A percentile compares a stretch with the other conserved stretches of the same genome.
These are phyloP conservation scores for Mastomys coucha DNA, from an alignment of 2,113 vertebrate genomes.

Conservation along the genomic window DNA sequence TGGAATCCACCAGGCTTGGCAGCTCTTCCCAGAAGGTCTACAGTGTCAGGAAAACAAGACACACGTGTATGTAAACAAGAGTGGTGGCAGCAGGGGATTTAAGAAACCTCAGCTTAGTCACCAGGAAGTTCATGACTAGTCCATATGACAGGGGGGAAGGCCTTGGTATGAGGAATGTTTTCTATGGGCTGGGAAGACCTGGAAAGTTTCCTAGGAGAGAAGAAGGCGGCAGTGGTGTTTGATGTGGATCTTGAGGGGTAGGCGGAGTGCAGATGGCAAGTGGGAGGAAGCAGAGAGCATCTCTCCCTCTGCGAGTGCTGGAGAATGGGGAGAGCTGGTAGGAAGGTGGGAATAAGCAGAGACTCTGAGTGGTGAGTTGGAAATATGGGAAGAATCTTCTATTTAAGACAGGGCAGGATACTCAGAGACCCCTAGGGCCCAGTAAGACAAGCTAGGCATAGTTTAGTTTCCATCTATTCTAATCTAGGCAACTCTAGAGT, in stretches of 20 bases:
- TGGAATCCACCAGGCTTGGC: neutral
- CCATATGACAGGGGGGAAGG: neutral
- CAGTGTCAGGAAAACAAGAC: neutral
- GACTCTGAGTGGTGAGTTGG: neutral
- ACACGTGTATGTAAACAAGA: neutral
- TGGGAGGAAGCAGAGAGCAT: neutral
- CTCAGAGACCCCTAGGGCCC: neutral
- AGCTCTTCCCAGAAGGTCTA: conserved; percentile 11
- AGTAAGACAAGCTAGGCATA: neutral
- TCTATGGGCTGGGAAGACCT: neutral
- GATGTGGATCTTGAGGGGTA: conserved; percentile 9
- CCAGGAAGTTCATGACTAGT: conserved; percentile 59
- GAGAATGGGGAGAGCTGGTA: neutral
- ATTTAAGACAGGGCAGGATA: neutral
- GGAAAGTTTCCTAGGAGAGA: conserved; percentile 38
- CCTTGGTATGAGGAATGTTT: neutral
- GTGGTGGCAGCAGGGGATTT: conserved; percentile 5
- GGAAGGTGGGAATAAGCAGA: conserved; percentile 2
- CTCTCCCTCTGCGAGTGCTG: neutral
- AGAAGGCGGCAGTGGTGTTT: neutral
- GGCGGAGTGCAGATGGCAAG: neutral
- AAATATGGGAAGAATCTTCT: neutral
- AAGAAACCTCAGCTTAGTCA: neutral
- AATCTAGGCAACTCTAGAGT: neutral
- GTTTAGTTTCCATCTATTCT: neutral